Conservation (phyloP, 2,113 vertebrate species). For the Amphiprion ocellaris region DNA sequence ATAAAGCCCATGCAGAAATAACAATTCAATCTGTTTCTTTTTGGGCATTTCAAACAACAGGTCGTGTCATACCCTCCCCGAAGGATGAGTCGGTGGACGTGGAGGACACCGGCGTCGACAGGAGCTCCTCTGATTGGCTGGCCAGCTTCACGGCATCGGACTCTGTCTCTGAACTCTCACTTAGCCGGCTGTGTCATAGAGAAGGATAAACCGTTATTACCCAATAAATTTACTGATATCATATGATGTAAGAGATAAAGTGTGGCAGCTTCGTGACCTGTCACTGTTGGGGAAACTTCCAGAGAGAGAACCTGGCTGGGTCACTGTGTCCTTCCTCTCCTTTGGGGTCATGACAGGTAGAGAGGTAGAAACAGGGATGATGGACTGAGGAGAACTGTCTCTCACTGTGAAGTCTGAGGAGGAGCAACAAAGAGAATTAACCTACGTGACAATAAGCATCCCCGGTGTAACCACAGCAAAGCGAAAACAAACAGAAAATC, state of each 20-base stretch:
- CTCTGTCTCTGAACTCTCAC: conserved; percentile 86
- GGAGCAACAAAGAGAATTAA: background rate
- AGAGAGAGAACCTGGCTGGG: conserved; percentile 75
- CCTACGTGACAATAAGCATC: background rate
- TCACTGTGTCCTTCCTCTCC: conserved; percentile 82
- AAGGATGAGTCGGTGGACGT: conserved; percentile 88
- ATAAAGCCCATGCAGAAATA: background rate
- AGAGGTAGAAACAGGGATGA: conserved; percentile 79
- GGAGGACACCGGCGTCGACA: conserved; percentile 85
- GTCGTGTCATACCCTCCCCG: conserved; percentile 86
- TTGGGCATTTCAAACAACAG: background rate
- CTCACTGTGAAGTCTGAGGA: conserved; percentile 88
- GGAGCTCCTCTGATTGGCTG: conserved; percentile 88
- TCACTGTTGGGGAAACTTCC: conserved; percentile 86
- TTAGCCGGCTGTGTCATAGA: conserved; percentile 61
- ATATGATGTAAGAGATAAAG: background rate
- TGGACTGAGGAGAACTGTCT: conserved; percentile 76
- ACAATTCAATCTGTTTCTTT: background rate
- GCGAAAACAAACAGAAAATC: background rate
- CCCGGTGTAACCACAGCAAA: background rate
- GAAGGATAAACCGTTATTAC: background rate
- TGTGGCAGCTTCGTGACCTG: conserved; percentile 80
- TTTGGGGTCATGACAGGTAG: conserved; percentile 79
- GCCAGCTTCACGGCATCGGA: conserved; percentile 81
- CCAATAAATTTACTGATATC: no score